These are phyloP conservation scores for Chalcosyrphus nemorum DNA, from an alignment of 2,888 invertebrate species.

Conservation along the genomic window DNA sequence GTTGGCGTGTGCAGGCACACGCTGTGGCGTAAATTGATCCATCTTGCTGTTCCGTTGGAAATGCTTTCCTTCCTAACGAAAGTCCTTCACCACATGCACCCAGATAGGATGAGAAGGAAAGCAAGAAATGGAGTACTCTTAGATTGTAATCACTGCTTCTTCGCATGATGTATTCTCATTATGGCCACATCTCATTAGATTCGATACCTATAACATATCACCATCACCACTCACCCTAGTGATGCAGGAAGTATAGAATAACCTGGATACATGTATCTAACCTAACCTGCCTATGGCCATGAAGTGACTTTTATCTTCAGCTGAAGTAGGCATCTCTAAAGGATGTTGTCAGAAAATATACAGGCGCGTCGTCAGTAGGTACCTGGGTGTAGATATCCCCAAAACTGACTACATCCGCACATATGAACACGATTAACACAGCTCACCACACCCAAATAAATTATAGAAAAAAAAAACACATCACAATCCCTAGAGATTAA, in stretches of 20 bases:
- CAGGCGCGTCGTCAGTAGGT: background rate
- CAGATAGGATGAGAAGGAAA: constrained; percentile 13
- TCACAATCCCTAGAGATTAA: constrained; percentile 13
- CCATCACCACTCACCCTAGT: too few species aligned
- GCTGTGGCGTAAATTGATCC: constrained; percentile 41
- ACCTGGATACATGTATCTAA: constrained; percentile 43
- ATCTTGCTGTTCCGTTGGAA: constrained; percentile 21
- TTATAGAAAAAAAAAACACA: background rate
- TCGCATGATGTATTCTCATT: constrained; percentile 49
- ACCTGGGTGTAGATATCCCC: background rate
- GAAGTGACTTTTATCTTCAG: constrained; percentile 22
- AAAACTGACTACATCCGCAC: background rate
- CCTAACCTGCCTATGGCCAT: constrained; percentile 37
- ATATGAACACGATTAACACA: constrained; percentile 1
- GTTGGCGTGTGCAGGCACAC: constrained; percentile 34
- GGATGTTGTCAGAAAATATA: background rate
- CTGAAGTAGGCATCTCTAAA: constrained; percentile 28
- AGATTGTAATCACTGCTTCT: constrained; percentile 50
- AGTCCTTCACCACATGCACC: background rate
- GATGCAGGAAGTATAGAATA: too few species aligned
- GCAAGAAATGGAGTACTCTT: constrained; percentile 36
- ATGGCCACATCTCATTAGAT: constrained; percentile 53
- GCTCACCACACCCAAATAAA: background rate
- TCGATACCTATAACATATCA: too few species aligned
- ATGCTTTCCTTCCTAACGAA: constrained; percentile 2